Evolutionary conservation across 2,888 invertebrate species (phyloP).

Genomic region (Xylota segnis): DNA sequence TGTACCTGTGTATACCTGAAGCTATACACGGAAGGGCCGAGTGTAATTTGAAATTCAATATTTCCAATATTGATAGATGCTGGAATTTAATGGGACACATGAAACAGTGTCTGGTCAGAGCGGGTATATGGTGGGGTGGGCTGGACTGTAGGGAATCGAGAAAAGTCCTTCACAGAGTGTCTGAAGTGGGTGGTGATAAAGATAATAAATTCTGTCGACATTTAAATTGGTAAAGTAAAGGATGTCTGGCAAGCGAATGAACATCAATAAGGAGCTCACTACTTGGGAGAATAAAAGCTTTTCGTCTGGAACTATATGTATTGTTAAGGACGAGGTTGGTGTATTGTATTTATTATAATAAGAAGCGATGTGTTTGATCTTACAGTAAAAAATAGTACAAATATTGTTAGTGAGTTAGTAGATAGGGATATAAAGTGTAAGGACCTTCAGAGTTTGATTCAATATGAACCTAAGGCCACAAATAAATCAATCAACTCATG

Average conservation of each 20-base stretch:
- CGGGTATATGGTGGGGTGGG: not conserved
- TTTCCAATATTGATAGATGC: constrained; percentile 10
- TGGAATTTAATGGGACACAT: constrained; percentile 11
- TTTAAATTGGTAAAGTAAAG: constrained; percentile 16
- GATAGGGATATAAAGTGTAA: no score
- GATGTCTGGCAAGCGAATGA: constrained; percentile 18
- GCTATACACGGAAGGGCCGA: not conserved
- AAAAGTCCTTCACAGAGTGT: not conserved
- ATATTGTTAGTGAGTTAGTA: no score
- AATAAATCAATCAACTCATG: no score
- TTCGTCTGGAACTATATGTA: not conserved
- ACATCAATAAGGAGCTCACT: constrained; percentile 28
- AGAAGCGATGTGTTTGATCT: not conserved
- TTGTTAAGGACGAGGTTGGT: not conserved
- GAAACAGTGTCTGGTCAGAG: not conserved
- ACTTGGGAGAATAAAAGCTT: constrained; percentile 9
- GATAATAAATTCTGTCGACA: constrained; percentile 31
- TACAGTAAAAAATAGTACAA: no score
- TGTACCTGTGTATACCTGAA: not conserved
- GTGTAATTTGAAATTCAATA: constrained; percentile 27
- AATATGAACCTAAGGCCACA: no score
- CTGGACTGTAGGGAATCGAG: not conserved
- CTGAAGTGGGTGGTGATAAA: not conserved
- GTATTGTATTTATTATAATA: not conserved
- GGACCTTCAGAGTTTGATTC: no score